These are phyloP conservation scores for Eupithecia tripunctaria DNA, from an alignment of 2,888 invertebrate genomes.

Conservation along the genomic window DNA sequence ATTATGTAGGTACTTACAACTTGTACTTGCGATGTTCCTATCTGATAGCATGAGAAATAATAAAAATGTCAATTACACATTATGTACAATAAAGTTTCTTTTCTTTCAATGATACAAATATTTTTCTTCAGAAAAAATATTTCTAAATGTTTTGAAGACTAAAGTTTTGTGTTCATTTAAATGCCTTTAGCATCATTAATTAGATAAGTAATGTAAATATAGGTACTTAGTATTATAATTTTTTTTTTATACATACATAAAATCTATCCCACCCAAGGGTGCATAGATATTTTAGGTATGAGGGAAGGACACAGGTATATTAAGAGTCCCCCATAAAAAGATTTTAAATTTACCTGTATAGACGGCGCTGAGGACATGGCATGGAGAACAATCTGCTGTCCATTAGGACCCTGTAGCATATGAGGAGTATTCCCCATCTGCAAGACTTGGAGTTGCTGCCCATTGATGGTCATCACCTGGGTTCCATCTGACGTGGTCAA, in stretches of 20 bases:
- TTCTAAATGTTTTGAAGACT: no score
- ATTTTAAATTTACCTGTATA: slow-evolving; percentile 79
- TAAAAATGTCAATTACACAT: background rate
- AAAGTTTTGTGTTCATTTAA: no score
- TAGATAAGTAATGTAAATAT: no score
- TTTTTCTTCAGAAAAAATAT: no score
- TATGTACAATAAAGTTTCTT: no score
- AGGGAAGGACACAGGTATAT: no score
- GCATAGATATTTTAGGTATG: no score
- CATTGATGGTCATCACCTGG: slow-evolving; percentile 86
- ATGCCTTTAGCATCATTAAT: no score
- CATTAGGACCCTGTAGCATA: slow-evolving; percentile 87
- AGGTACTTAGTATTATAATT: no score
- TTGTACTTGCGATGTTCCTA: slow-evolving; percentile 80
- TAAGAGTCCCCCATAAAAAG: background rate
- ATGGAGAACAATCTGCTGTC: slow-evolving; percentile 89
- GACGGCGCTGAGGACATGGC: slow-evolving; percentile 85
- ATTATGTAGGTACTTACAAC: slow-evolving; percentile 63
- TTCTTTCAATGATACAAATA: background rate
- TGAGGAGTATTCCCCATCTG: slow-evolving; percentile 83
- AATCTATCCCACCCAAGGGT: no score
- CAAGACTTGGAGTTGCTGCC: slow-evolving; percentile 86
- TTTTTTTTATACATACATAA: no score
- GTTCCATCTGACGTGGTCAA: slow-evolving; percentile 84
- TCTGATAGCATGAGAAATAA: slow-evolving; percentile 68